Conservation (phyloP, 2,888 invertebrate genomes). For the Dasysyrphus albostriatus region DNA sequence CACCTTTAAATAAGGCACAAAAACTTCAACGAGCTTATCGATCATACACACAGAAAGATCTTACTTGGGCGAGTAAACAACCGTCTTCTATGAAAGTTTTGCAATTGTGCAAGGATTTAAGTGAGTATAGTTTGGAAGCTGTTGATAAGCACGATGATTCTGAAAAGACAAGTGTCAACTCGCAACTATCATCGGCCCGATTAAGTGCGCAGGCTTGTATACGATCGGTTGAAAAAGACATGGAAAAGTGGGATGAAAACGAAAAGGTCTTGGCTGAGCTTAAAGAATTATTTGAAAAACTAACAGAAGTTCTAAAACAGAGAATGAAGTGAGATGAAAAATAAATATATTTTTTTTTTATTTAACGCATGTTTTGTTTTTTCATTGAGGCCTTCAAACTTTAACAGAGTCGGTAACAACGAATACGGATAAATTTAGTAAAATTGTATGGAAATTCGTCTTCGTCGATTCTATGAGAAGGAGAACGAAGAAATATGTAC, state of each 20-base stretch:
- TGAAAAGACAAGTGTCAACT: slow-evolving; percentile 85
- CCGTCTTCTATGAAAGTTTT: slow-evolving; percentile 87
- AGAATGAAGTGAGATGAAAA: slow-evolving; percentile 34
- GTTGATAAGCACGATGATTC: slow-evolving; percentile 84
- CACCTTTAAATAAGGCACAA: slow-evolving; percentile 86
- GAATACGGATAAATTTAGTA: too few species aligned
- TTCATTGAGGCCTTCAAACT: too few species aligned
- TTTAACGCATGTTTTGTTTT: neutral
- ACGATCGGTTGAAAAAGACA: slow-evolving; percentile 83
- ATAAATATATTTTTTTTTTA: slow-evolving; percentile 31
- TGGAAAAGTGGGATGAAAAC: slow-evolving; percentile 84
- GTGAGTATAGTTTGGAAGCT: slow-evolving; percentile 86
- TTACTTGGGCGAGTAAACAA: slow-evolving; percentile 86
- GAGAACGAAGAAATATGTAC: too few species aligned
- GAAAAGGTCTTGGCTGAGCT: slow-evolving; percentile 82
- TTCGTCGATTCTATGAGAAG: too few species aligned
- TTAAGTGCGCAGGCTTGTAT: slow-evolving; percentile 86
- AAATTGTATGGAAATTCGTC: too few species aligned
- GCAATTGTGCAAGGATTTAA: slow-evolving; percentile 86
- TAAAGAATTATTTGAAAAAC: slow-evolving; percentile 77
- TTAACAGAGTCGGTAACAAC: too few species aligned
- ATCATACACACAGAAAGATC: slow-evolving; percentile 87
- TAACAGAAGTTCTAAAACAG: slow-evolving; percentile 77
- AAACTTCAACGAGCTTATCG: slow-evolving; percentile 91
- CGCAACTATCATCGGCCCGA: slow-evolving; percentile 86